These are phyloP conservation scores for Peribatodes rhomboidaria DNA, from an alignment of 2,888 invertebrate genomes.

Conservation along the genomic window DNA sequence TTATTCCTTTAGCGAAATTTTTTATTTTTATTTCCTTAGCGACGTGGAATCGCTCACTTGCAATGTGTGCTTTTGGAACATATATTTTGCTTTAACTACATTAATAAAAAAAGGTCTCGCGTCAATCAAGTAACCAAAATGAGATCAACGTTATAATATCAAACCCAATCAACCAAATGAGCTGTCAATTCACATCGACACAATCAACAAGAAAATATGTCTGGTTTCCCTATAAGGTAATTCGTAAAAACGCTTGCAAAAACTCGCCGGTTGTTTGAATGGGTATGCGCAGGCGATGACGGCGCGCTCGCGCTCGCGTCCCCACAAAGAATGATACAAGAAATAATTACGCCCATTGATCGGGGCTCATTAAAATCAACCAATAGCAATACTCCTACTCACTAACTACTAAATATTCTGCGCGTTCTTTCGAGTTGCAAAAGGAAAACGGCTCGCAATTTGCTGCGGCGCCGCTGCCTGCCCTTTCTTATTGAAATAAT, in stretches of 20 bases:
- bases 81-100: too few species aligned
- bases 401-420: constrained; percentile 36
- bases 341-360: constrained; percentile 86
- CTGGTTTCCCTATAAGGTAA: constrained; percentile 67
- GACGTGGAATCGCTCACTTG: too few species aligned
- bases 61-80: too few species aligned
- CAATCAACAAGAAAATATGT: constrained; percentile 45
- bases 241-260: constrained; percentile 76
- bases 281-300: constrained; percentile 61
- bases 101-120: background rate
- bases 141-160: constrained; percentile 14
- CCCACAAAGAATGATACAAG: constrained; percentile 80
- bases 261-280: constrained; percentile 58
- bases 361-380: constrained; percentile 81
- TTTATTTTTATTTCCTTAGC: too few species aligned
- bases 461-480: constrained; percentile 76
- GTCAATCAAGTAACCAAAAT: background rate
- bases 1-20: too few species aligned
- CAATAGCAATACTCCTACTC: constrained; percentile 69
- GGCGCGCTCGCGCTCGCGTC: constrained; percentile 73
- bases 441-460: constrained; percentile 76
- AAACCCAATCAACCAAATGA: constrained; percentile 50
- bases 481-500: constrained; percentile 79
- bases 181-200: constrained; percentile 49
- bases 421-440: constrained; percentile 56